Conservation (phyloP, 2,888 invertebrate species). For the Ormyrus nitidulus region DNA sequence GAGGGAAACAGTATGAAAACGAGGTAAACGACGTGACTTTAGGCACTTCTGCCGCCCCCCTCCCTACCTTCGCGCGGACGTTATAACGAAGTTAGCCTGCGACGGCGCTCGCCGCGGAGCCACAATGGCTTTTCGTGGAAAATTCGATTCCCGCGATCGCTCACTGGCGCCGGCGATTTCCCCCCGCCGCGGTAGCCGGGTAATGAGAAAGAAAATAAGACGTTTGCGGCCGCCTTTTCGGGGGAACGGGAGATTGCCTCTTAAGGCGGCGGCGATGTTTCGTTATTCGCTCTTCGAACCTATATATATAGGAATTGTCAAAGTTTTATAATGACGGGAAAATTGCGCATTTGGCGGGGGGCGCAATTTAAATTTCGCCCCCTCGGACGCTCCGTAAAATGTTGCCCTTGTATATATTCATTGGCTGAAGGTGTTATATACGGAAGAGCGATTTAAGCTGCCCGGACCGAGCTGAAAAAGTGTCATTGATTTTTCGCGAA, state of each 20-base stretch:
- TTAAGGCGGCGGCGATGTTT: conserved; percentile 8
- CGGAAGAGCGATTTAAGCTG: not conserved
- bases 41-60: conserved; percentile 38
- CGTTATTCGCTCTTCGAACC: conserved; percentile 10
- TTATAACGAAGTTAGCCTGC: conserved; percentile 61
- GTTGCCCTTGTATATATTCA: conserved; percentile 26
- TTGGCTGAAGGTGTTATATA: conserved; percentile 4
- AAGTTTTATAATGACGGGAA: conserved; percentile 38
- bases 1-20: conserved; percentile 57
- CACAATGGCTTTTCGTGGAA: conserved; percentile 57
- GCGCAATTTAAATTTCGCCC: conserved; percentile 24
- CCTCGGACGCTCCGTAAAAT: not conserved
- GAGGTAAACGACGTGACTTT: conserved; percentile 60
- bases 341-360: conserved; percentile 15
- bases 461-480: not conserved
- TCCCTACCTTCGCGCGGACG: conserved; percentile 4
- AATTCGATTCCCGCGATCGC: conserved; percentile 59
- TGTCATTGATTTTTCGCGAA: not conserved
- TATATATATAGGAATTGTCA: not conserved
- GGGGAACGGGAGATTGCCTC: conserved; percentile 30
- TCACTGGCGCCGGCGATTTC: conserved; percentile 14
- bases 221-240: not conserved
- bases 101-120: conserved; percentile 53
- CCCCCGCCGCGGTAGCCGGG: not conserved
- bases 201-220: conserved; percentile 39